Evolutionary conservation across 2,797 vertebrate species (phyloP).

Genomic region (Garrulus glandarius): DNA sequence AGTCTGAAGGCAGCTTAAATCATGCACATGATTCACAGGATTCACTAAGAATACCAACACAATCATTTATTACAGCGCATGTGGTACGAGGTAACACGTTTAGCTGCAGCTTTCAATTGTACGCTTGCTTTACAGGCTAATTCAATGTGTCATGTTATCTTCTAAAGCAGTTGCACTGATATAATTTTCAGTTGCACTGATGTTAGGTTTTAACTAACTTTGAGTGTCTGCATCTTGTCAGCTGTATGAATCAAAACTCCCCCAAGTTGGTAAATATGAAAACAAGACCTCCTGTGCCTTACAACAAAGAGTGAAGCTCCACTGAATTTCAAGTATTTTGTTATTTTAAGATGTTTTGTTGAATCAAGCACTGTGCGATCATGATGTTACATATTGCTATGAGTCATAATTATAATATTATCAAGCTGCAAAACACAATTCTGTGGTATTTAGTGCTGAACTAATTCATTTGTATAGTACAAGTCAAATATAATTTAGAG

Average conservation of each 20-base stretch:
- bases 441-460: not conserved
- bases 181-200: not conserved
- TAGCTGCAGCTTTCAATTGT: not conserved
- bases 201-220: not conserved
- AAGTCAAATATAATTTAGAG: not conserved
- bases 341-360: not conserved
- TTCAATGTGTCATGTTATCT: not conserved
- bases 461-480: not conserved
- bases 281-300: not conserved
- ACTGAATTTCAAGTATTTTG: not conserved
- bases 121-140: not conserved
- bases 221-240: not conserved
- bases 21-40: not conserved
- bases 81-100: not conserved
- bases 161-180: not conserved
- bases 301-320: not conserved
- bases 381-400: not conserved
- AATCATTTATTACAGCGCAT: not conserved
- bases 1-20: not conserved
- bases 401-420: not conserved
- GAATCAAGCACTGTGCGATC: not conserved
- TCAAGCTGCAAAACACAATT: not conserved
- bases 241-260: not conserved
- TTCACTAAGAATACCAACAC: not conserved
- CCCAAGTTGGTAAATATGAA: not conserved